phyloP scores from a whole-genome alignment of 2,113 vertebrate genomes.

The Lophochroa leadbeateri region DNA sequence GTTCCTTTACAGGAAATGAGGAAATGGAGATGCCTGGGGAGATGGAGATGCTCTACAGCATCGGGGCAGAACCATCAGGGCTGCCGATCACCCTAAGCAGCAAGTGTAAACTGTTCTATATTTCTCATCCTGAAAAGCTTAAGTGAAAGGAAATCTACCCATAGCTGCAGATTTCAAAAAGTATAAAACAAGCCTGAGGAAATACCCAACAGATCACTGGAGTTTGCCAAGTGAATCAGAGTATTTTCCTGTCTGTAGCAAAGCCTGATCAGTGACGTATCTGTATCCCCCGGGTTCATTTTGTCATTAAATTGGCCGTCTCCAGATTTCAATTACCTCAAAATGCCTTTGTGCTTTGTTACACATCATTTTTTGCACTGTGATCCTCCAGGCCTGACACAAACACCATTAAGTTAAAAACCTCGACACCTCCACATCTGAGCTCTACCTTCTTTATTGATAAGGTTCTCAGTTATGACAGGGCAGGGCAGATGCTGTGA shows the following conservation, averaged over 20 bases:
- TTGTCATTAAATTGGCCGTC: not conserved
- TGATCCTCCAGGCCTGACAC: not conserved
- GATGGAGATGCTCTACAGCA: not conserved
- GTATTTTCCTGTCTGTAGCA: not conserved
- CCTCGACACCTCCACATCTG: not conserved
- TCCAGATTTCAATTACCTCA: not conserved
- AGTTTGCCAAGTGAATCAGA: not conserved
- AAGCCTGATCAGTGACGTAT: not conserved
- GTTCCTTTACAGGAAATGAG: not conserved
- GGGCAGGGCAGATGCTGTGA: not conserved
- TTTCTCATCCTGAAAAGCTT: not conserved
- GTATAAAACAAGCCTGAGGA: not conserved
- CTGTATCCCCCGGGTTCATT: accelerated
- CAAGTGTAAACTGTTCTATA: not conserved
- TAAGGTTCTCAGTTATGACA: not conserved
- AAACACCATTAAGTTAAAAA: not conserved
- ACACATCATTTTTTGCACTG: not conserved
- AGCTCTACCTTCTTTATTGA: not conserved
- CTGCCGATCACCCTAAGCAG: not conserved
- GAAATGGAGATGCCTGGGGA: not conserved
- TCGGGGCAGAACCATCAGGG: not conserved
- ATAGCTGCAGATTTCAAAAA: not conserved
- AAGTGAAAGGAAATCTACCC: not conserved
- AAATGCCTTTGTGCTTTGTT: not conserved
- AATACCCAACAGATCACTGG: not conserved